A percentile compares a stretch with the other conserved stretches of the same genome.
These are phyloP conservation scores for Tychaedon coryphoeus DNA, from an alignment of 2,113 vertebrate genomes.

Conservation along the genomic window DNA sequence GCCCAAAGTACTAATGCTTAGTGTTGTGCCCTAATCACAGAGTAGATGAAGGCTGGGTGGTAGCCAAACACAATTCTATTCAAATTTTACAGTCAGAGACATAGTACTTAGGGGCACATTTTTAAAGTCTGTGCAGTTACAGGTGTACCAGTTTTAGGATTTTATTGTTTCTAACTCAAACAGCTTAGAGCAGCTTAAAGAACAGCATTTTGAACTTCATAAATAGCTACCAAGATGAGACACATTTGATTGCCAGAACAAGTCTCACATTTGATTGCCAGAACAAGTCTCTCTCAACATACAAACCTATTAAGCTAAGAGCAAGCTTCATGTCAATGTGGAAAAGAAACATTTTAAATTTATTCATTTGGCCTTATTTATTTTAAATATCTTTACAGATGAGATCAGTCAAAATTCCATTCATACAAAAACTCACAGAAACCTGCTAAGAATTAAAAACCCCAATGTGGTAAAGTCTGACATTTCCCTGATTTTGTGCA, in stretches of 20 bases:
- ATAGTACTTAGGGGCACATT: not conserved
- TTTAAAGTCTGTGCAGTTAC: not conserved
- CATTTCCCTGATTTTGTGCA: not conserved
- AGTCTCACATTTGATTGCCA: too few relatives aligned
- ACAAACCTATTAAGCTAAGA: not conserved
- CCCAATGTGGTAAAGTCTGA: not conserved
- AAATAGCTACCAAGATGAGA: not conserved
- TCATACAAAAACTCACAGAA: not conserved
- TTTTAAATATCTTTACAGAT: not conserved
- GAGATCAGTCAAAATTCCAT: not conserved
- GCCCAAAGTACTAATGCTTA: not conserved
- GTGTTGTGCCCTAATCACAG: not conserved
- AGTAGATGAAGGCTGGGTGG: not conserved
- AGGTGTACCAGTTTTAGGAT: not conserved
- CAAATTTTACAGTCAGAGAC: not conserved
- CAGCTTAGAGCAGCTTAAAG: not conserved
- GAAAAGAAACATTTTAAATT: not conserved
- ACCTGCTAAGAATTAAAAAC: not conserved
- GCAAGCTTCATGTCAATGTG: not conserved
- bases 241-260: not conserved
- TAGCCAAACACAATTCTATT: not conserved
- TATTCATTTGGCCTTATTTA: not conserved
- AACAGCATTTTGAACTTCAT: not conserved
- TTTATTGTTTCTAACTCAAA: not conserved
- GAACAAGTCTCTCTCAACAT: not conserved